Evolutionary conservation across 2,888 invertebrate species (phyloP).

Genomic region (Tortricodes alternella): DNA sequence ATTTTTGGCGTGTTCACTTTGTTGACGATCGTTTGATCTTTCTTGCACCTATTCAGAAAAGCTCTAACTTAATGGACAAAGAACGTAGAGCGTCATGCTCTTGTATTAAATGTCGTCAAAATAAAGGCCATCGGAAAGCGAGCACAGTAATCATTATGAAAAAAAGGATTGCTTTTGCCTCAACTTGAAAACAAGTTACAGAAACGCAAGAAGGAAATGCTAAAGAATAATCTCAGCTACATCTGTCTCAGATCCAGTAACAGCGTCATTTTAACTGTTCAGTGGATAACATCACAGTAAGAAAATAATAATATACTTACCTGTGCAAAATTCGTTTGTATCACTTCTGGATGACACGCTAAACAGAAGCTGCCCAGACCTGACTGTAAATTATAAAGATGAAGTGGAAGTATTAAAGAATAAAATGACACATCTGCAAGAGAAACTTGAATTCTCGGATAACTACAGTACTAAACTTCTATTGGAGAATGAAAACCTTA

Average conservation of each 20-base stretch:
- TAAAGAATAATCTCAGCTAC: background rate
- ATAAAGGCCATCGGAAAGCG: background rate
- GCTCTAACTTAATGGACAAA: background rate
- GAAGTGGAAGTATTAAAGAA: slow-evolving; percentile 1
- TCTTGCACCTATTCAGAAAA: no score
- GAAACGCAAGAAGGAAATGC: background rate
- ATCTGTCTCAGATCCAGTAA: background rate
- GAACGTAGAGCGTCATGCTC: background rate
- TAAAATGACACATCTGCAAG: background rate
- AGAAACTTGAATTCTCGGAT: background rate
- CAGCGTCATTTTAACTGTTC: background rate
- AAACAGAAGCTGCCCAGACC: background rate
- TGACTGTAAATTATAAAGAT: background rate
- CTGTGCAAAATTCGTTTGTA: background rate
- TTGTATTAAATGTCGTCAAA: background rate
- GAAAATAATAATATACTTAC: background rate
- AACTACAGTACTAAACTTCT: slow-evolving; percentile 2
- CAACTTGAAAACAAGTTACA: background rate
- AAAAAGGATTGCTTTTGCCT: background rate
- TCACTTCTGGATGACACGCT: background rate
- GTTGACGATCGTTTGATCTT: no score
- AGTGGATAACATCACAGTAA: background rate
- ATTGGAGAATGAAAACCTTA: background rate
- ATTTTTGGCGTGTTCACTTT: no score
- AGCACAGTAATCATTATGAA: background rate